These are phyloP conservation scores for Hypothenemus hampei DNA, from an alignment of 1,140 invertebrate genomes.

Conservation along the genomic window DNA sequence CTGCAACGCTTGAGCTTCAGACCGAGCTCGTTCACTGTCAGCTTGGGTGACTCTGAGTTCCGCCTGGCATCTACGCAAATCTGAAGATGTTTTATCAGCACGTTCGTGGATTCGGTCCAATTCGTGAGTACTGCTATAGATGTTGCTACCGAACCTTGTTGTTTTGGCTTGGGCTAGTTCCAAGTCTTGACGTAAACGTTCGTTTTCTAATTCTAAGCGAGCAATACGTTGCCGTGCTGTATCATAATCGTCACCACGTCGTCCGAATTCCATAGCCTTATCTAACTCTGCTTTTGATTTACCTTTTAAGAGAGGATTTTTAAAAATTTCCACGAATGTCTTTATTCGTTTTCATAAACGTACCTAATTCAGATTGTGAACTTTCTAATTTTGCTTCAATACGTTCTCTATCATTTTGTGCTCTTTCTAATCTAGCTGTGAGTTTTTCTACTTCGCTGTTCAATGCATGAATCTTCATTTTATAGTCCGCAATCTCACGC, in stretches of 20 bases:
- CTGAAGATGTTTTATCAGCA: slow-evolving; percentile 76
- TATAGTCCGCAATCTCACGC: slow-evolving; percentile 89
- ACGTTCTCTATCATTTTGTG: slow-evolving; percentile 82
- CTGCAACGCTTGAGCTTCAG: slow-evolving; percentile 78
- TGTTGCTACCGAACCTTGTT: slow-evolving; percentile 61
- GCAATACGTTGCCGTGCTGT: slow-evolving; percentile 80
- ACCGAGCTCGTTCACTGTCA: slow-evolving; percentile 79
- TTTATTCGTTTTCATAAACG: not conserved
- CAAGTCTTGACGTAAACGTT: slow-evolving; percentile 76
- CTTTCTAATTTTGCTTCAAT: slow-evolving; percentile 86
- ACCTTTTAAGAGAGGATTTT: slow-evolving; percentile 42
- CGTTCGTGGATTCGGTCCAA: slow-evolving; percentile 73
- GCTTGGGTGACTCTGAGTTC: slow-evolving; percentile 79
- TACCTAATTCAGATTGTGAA: slow-evolving; percentile 80
- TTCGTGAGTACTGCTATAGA: slow-evolving; percentile 49
- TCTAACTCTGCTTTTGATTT: slow-evolving; percentile 91
- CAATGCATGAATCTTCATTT: slow-evolving; percentile 85
- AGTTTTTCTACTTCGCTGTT: slow-evolving; percentile 91
- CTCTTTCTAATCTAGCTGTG: slow-evolving; percentile 78
- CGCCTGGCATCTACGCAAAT: slow-evolving; percentile 78
- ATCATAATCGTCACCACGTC: slow-evolving; percentile 85
- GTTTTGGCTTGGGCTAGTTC: slow-evolving; percentile 68
- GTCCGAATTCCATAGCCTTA: slow-evolving; percentile 82
- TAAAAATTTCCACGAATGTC: not conserved
- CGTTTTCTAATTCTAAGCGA: slow-evolving; percentile 83